Percentiles rank a stretch among this genome's conserved stretches.
These are phyloP conservation scores for Drosophila mimetica DNA, from an alignment of 2,888 invertebrate species.

Conservation along the genomic window DNA sequence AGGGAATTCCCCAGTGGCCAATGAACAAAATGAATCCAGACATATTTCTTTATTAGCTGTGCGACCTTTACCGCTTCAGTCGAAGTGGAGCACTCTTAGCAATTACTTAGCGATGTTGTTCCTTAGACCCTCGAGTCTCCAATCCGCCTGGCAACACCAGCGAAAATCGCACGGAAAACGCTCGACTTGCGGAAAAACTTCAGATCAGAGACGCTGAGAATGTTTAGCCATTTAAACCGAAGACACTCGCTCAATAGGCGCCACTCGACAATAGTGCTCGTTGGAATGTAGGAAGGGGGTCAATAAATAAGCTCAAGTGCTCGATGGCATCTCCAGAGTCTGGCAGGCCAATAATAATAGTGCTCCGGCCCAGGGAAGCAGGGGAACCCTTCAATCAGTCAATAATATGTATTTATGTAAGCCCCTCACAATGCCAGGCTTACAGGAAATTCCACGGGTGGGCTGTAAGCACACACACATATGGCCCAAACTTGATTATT, in stretches of 20 bases:
- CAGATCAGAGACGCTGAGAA: constrained; percentile 42
- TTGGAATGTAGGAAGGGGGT: constrained; percentile 34
- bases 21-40: constrained; percentile 6
- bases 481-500: constrained; percentile 58
- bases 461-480: neutral
- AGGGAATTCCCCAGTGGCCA: constrained; percentile 8
- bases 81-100: constrained; percentile 31
- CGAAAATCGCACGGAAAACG: constrained; percentile 36
- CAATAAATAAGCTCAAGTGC: constrained; percentile 67
- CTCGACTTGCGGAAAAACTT: constrained; percentile 19
- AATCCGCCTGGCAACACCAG: constrained; percentile 23
- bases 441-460: neutral
- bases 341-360: constrained; percentile 42
- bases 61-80: constrained; percentile 32
- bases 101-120: constrained; percentile 36
- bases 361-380: constrained; percentile 33
- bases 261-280: constrained; percentile 32
- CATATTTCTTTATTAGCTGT: constrained; percentile 29
- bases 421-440: constrained; percentile 3
- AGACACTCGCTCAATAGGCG: constrained; percentile 39
- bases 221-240: constrained; percentile 51
- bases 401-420: constrained; percentile 56
- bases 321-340: constrained; percentile 47
- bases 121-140: constrained; percentile 50
- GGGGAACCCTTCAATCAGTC: constrained; percentile 57